Evolutionary conservation across 2,113 vertebrate genomes (phyloP).

Genomic region (Nothocercus julius): DNA sequence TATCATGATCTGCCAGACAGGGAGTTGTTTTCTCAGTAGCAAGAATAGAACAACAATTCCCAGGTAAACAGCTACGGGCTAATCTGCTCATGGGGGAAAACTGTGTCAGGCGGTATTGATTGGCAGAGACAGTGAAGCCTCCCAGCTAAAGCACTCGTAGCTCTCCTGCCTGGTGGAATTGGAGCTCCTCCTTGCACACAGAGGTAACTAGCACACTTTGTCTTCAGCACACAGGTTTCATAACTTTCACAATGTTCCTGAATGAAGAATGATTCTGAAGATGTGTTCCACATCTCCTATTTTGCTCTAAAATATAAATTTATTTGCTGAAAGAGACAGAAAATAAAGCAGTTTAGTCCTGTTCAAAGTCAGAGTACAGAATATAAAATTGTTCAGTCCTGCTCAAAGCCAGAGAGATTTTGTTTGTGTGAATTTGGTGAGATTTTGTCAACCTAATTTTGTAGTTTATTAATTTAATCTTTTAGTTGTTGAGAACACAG

Average conservation of each 20-base stretch:
- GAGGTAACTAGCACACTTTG: not conserved
- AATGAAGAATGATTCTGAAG: not conserved
- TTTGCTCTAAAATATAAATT: not conserved
- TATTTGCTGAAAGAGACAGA: not conserved
- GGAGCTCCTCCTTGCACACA: not conserved
- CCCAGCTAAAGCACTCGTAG: not conserved
- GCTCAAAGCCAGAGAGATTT: not conserved
- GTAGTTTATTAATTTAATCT: not conserved
- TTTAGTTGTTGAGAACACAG: not conserved
- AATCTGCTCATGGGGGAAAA: not conserved
- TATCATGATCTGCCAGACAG: not conserved
- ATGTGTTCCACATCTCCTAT: not conserved
- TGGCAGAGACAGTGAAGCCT: not conserved
- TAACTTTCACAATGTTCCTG: not conserved
- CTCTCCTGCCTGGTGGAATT: not conserved
- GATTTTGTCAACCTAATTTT: not conserved
- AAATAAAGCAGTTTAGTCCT: not conserved
- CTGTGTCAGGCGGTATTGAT: rapidly evolving
- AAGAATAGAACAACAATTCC: not conserved
- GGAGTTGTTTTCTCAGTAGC: not conserved
- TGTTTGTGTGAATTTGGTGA: not conserved
- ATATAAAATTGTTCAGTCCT: not conserved
- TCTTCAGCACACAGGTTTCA: not conserved
- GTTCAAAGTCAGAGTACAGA: not conserved
- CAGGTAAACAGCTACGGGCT: not conserved